Base-by-base conservation (phyloP, 2,888 invertebrate species). In the Conomelus anceps region DNA sequence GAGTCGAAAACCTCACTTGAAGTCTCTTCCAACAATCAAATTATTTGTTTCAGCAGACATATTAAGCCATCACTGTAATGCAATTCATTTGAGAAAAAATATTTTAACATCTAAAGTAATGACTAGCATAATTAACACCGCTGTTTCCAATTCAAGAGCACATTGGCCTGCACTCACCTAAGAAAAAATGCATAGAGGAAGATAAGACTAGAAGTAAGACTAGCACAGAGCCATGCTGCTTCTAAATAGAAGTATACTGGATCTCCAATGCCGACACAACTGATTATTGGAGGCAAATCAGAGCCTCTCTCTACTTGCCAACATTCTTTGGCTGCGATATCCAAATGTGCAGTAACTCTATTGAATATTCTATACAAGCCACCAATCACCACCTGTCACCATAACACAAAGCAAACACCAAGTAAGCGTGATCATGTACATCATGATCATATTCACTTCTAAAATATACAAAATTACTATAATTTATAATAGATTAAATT, bases 221-320 rank as follows among this genome's bases (percentile, higher is more conserved):
- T 96, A 3, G 97, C 96, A 88, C 96, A 93, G 24, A 95, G 92
- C 96, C 98, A 98, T 0, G 97, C 96, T 3, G 95, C 94, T 92
- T 96, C 96, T 89, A 98, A 93, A 92, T 98, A 98, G 93, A 98
- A 98, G 92, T 96, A 95, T 90, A 96, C 95, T 0, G 97, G 97
- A 91, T 97, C 96, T 0, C 96, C 96, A 0, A 96, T 92, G n/a
- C 97, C 97, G 92, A 96, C 96, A 93, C 98, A 98, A 92, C 96
- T 97, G 91, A 95, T 94, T 0, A 97, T 95, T 0, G 96, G 95
- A 0, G 94, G 92, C 26, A 96, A 93, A 11, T 94, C 95, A 9
- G 94, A 94, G 1, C 96, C 96, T 90, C 97, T 93, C 92, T 96
- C 95, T 84, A 95, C 94, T 92, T 94, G 93, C 93, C 94, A 94